Percentiles rank a stretch among this genome's conserved stretches.
These are phyloP conservation scores for Bombylius discolor DNA, from an alignment of 2,888 invertebrate species.

Conservation along the genomic window DNA sequence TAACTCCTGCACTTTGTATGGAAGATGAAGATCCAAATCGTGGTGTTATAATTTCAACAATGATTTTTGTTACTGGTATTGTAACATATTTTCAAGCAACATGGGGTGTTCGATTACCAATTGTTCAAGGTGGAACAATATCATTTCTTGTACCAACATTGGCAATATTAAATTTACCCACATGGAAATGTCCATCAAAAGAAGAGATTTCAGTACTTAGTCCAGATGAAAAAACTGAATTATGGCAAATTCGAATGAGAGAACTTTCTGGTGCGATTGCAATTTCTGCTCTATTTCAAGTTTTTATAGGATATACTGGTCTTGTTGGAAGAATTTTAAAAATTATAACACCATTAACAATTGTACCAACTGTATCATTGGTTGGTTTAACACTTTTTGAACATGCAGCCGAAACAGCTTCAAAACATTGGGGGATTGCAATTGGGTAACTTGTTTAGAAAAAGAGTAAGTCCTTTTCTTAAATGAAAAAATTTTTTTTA, in stretches of 20 bases:
- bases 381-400: slow-evolving; percentile 73
- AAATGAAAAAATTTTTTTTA: slow-evolving; percentile 1
- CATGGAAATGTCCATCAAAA: slow-evolving; percentile 54
- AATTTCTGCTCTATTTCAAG: slow-evolving; percentile 61
- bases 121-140: slow-evolving; percentile 68
- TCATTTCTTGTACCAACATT: slow-evolving; percentile 67
- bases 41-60: slow-evolving; percentile 66
- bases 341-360: slow-evolving; percentile 70
- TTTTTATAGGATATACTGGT: slow-evolving; percentile 58
- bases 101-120: slow-evolving; percentile 60
- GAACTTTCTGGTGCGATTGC: slow-evolving; percentile 75
- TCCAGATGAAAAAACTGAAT: slow-evolving; percentile 41
- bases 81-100: slow-evolving; percentile 62
- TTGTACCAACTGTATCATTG: slow-evolving; percentile 69
- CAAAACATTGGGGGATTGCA: slow-evolving; percentile 74
- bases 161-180: slow-evolving; percentile 56
- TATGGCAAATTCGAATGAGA: slow-evolving; percentile 66
- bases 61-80: slow-evolving; percentile 70
- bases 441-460: slow-evolving; percentile 46
- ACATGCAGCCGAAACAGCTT: slow-evolving; percentile 67
- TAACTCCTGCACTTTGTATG: slow-evolving; percentile 72
- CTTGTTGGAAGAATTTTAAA: slow-evolving; percentile 59
- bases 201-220: slow-evolving; percentile 43
- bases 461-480: background rate
- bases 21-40: slow-evolving; percentile 57